Base-by-base conservation (phyloP, 2,113 vertebrate genomes). In the Vimba vimba region DNA sequence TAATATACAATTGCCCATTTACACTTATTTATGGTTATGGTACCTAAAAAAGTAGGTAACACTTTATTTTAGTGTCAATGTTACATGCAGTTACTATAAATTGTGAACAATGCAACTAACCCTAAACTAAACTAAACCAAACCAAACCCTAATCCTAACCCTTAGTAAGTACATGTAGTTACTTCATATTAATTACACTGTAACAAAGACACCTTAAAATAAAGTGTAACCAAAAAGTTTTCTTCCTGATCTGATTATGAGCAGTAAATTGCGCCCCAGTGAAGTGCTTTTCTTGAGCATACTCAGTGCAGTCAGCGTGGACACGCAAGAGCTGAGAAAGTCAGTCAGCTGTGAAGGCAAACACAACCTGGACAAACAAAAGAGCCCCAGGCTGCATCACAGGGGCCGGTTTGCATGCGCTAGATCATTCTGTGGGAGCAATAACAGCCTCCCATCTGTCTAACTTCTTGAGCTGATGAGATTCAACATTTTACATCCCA, bases 261-360 rank as follows among this genome's bases (percentile, higher is more conserved):
- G 50, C 23, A 79, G 55, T 69, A 73, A 83, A 68, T 74, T 84
- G 77, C 76, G 59, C 68, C 74, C 45, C 73, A 12, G 52, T 36
- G 55, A 80, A 52, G 84, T 64, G 47, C 64, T 86, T 88, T 83
- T 74, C 21, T 66, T 15, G 64, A 62, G 73, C 45, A 52, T 59
- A 86, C 64, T 68, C 17, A 74, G 47, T 71, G 79, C 52, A 43
- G 21, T 52, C 25, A 43, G 66, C 76, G 27, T 33, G 33, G 52
- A 45, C 80, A 84, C 47, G 57, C 73, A 87, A 36, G 59, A n/a
- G 21, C 17, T 4, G 57, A 84, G 43, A 84, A 79, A 88, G 83
- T 75, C 87, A 86, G 81, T 86, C 77, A 90, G 66, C 64, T 83
- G 82, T 79, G 47, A 85, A 90, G 59, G 82, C 64, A 90, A 82